Evolutionary conservation across 2,113 vertebrate species (phyloP), one percentile per base, ranked within the genome.

Genomic region (Cryptotis parvus): DNA sequence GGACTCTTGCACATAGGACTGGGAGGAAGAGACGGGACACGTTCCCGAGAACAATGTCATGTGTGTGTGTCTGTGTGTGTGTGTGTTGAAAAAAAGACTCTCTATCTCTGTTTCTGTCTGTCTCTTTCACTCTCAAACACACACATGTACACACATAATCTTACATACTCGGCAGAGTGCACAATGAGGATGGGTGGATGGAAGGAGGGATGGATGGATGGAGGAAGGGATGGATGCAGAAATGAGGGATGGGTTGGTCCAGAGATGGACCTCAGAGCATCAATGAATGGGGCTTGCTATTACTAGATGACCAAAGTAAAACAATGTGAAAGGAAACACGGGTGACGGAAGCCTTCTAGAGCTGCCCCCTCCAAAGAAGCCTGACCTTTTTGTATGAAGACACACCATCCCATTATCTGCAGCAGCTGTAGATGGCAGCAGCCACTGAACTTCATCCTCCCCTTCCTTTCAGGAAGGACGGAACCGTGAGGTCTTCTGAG

Each of bases 401-500:
- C 29, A 33, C 26, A 73, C 61, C 52, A 37, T 74, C 41, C 16
- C 69, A 18, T 65, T 27, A 55, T 10, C 82, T 55, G n/a, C n/a
- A n/a, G n/a, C n/a, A n/a, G n/a, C n/a, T 14, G 5, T 10, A 49
- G 45, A 49, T 12, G 45, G 74, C 16, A 37, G 41, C 27, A 20
- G 83, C 61, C 74, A 78, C 65, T 18, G 26, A 72, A 6, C 49
- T 11, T 69, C 5, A 63, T n/a, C 52, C 3, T 77, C 55, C 37
- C 9, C 31, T 90, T 84, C 65, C 43, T 7, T 69, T 35, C n/a
- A 61, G 69, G 70, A 84, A 86, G 27, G 49, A n/a, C 74, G n/a
- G 24, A 76, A 70, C 43, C 63, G 77, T 69, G 77, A 84, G 87
- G 49, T 24, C 79, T 89, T 27, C 80, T 83, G 83, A 86, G 72